Percentiles rank a stretch among this genome's conserved stretches.
Evolutionary conservation across 2,113 vertebrate species (phyloP).

Genomic region (Azemiops feae): DNA sequence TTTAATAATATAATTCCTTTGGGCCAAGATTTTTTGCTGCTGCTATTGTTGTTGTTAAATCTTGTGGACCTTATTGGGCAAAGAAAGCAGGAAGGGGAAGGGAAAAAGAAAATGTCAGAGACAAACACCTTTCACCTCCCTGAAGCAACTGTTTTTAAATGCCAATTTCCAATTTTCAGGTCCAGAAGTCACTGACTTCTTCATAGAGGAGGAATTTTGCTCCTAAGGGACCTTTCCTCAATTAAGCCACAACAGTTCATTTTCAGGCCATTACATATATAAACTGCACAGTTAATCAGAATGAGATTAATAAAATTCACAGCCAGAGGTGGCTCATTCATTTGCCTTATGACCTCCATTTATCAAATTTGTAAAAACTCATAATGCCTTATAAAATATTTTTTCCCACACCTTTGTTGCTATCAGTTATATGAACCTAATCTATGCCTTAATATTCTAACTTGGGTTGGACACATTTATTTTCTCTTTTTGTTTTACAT

Average conservation of each 20-base stretch:
- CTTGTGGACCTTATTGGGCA: neutral
- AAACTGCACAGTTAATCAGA: neutral
- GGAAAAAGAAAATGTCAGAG: neutral
- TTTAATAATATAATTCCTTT: neutral
- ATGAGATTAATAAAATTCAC: neutral
- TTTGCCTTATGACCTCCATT: neutral
- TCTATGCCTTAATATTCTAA: neutral
- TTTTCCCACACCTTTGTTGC: neutral
- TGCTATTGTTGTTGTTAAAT: neutral
- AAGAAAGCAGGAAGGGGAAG: neutral
- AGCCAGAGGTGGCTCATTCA: neutral
- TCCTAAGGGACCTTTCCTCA: neutral
- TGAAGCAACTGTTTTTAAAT: neutral
- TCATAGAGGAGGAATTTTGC: neutral
- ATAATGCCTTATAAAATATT: neutral
- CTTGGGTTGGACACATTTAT: neutral
- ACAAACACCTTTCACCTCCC: neutral
- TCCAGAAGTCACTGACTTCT: neutral
- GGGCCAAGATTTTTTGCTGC: neutral
- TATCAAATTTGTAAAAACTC: neutral
- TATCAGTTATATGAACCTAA: neutral
- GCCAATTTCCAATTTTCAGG: neutral
- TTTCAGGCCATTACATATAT: neutral
- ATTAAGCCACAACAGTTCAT: neutral
- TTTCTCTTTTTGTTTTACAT: neutral